A percentile compares a stretch with the other conserved stretches of the same genome.
phyloP scores from a whole-genome alignment of 37 sponge, comb jelly and placozoan genomes.

The Theonella swinhoei region DNA sequence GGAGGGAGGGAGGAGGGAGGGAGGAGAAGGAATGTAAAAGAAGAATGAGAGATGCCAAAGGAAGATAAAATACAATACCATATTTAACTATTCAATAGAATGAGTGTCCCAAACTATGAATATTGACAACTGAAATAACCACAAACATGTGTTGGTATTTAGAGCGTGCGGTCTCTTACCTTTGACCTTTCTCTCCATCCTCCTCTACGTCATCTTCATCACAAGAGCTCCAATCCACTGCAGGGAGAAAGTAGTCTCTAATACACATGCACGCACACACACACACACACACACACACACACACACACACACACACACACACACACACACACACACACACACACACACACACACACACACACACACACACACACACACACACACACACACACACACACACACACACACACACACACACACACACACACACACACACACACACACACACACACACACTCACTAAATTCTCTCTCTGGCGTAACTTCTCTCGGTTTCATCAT shows the following conservation, averaged over 20 bases:
- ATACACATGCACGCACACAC: neutral
- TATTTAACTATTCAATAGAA: neutral
- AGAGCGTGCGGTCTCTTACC: neutral
- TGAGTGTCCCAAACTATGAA: neutral
- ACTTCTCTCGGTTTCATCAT: conserved; percentile 40
- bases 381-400: conserved; percentile 3
- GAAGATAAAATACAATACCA: too few species aligned
- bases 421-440: neutral
- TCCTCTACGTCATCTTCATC: conserved; percentile 59
- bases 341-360: conserved; percentile 3
- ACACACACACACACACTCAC: conserved; percentile 29
- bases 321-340: conserved; percentile 1
- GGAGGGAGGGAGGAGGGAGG: conserved; percentile 16
- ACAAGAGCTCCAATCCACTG: conserved; percentile 71
- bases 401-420: neutral
- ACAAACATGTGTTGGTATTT: neutral
- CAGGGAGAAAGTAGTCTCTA: neutral
- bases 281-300: neutral
- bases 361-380: neutral
- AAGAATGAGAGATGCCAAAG: too few species aligned
- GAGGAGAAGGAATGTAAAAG: too few species aligned
- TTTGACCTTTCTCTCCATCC: conserved; percentile 18
- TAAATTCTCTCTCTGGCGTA: conserved; percentile 61
- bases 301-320: neutral
- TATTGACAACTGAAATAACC: neutral